Conservation (phyloP, 1,140 invertebrate species). For the Elymnias hypermnestra region DNA sequence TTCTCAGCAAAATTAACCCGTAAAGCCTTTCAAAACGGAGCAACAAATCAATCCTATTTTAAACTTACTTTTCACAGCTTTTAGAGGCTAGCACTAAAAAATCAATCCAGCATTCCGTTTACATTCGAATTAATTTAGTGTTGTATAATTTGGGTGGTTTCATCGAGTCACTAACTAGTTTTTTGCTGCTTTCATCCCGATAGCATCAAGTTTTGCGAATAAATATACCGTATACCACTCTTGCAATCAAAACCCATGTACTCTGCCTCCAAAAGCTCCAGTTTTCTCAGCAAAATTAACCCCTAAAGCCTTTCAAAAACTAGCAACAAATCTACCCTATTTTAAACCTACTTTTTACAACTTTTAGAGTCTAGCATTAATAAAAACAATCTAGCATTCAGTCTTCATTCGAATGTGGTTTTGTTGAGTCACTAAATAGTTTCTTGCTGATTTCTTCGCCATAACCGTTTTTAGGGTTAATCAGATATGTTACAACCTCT, state of each 20-base stretch:
- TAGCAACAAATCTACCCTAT: neutral
- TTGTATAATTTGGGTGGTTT: neutral
- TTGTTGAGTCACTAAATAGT: too few species aligned
- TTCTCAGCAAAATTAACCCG: too few species aligned
- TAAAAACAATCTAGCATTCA: constrained; percentile 15
- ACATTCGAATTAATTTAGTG: constrained; percentile 4
- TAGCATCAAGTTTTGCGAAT: too few species aligned
- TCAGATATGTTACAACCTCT: too few species aligned
- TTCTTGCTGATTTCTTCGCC: too few species aligned
- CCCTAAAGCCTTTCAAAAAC: constrained; percentile 1
- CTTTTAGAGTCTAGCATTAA: constrained; percentile 16
- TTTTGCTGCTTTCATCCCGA: too few species aligned
- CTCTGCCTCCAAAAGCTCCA: neutral
- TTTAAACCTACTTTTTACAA: constrained; percentile 3
- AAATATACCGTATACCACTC: constrained; percentile 15
- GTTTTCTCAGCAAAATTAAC: neutral
- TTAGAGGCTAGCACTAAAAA: constrained; percentile 16
- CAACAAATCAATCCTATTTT: neutral
- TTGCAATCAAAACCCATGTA: constrained; percentile 5
- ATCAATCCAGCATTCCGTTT: constrained; percentile 13
- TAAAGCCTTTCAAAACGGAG: too few species aligned
- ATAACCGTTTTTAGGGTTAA: too few species aligned
- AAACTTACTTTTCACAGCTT: constrained; percentile 7
- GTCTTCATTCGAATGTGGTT: constrained; percentile 8
- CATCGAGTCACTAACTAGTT: too few species aligned